Conservation (phyloP, 1,140 invertebrate species). For the Heliothis subflexa region DNA sequence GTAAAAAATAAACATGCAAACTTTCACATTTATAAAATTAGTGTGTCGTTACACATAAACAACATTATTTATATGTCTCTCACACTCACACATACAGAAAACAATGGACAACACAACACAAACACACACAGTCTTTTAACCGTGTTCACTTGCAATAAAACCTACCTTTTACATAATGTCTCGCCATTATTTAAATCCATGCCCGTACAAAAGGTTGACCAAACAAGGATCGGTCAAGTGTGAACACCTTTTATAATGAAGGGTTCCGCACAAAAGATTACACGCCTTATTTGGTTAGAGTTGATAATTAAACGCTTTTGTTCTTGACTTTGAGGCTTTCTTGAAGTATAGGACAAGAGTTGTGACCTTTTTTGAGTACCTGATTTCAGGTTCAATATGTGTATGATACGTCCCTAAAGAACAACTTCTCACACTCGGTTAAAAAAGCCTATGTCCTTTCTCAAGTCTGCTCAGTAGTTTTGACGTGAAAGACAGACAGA, state of each 20-base stretch:
- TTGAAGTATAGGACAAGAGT: not conserved
- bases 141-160: constrained; percentile 29
- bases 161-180: constrained; percentile 14
- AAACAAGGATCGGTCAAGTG: constrained; percentile 41
- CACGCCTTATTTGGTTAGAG: constrained; percentile 26
- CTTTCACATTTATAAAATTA: too few relatives aligned
- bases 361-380: too few relatives aligned
- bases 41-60: too few relatives aligned
- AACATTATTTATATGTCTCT: too few relatives aligned
- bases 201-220: constrained; percentile 22
- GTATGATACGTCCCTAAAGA: too few relatives aligned
- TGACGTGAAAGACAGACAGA: too few relatives aligned
- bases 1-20: too few relatives aligned
- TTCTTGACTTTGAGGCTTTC: not conserved
- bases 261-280: constrained; percentile 36
- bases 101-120: not conserved
- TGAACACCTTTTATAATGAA: constrained; percentile 25
- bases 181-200: constrained; percentile 34
- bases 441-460: too few relatives aligned
- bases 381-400: too few relatives aligned
- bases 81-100: not conserved
- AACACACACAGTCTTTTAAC: constrained; percentile 3
- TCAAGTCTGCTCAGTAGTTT: too few relatives aligned
- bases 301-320: constrained; percentile 32
- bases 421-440: too few relatives aligned